A percentile compares a stretch with the other conserved stretches of the same genome.
phyloP scores from a whole-genome alignment of 2,113 vertebrate species.

The Porphyrio hochstetteri region DNA sequence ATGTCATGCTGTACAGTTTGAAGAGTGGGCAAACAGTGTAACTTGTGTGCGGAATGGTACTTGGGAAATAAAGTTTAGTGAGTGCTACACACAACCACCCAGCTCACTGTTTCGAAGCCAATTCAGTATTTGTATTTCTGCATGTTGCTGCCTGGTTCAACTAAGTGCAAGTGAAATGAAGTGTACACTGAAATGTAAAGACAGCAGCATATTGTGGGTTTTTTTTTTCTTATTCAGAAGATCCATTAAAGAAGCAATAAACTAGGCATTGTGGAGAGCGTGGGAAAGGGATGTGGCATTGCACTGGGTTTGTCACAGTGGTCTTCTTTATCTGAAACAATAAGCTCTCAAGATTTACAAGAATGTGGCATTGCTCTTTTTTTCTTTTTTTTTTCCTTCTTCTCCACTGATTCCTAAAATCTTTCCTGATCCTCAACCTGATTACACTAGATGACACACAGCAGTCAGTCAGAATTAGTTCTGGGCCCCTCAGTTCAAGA shows the following conservation, averaged over 20 bases:
- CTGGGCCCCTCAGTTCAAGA: too few relatives aligned
- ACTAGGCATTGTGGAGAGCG: not conserved
- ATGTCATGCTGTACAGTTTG: not conserved
- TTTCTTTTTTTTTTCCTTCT: not conserved
- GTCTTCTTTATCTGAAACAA: not conserved
- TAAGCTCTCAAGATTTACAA: not conserved
- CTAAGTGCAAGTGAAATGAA: not conserved
- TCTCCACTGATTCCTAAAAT: not conserved
- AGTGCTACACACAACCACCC: not conserved
- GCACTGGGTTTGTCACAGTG: not conserved
- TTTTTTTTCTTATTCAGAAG: not conserved
- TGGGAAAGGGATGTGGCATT: not conserved
- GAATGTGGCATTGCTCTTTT: not conserved
- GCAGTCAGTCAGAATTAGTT: not conserved
- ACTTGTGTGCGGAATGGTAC: not conserved
- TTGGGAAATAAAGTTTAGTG: not conserved
- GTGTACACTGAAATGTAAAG: not conserved
- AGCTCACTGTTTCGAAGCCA: not conserved
- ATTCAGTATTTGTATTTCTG: not conserved
- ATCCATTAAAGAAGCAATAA: not conserved
- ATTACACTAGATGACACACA: not conserved
- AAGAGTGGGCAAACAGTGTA: not conserved
- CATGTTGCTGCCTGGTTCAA: not conserved
- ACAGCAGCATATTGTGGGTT: not conserved
- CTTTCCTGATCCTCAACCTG: not conserved